Conservation (phyloP, 1,140 invertebrate genomes). For the Bombus terrestris region DNA sequence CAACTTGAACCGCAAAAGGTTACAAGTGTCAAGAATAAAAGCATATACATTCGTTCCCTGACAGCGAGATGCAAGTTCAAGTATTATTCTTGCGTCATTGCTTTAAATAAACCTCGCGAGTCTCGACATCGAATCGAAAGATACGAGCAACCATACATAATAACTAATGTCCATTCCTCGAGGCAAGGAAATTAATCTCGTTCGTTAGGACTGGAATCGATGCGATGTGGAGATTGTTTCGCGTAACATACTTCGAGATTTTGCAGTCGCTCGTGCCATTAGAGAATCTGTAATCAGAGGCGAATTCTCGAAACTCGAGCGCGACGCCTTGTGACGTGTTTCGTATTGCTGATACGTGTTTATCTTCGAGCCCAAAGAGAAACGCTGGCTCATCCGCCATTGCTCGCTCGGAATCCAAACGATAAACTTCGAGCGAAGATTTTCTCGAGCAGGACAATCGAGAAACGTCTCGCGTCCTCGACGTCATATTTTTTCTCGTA, state of each 20-base stretch:
- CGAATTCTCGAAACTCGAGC: neutral
- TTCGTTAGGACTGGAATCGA: neutral
- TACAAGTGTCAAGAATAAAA: neutral
- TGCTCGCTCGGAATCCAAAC: neutral
- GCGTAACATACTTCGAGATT: neutral
- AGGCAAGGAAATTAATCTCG: conserved; percentile 11
- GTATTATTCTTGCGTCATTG: conserved; percentile 5
- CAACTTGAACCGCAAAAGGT: neutral
- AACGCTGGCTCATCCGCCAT: neutral
- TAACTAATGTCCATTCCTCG: neutral
- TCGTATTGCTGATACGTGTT: neutral
- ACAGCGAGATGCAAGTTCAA: neutral
- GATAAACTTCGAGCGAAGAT: neutral
- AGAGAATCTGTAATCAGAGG: neutral
- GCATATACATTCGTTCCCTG: neutral
- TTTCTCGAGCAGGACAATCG: neutral
- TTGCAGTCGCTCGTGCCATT: neutral
- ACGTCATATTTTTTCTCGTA: neutral
- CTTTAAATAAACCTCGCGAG: neutral
- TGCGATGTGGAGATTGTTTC: neutral
- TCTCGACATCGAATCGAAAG: no score
- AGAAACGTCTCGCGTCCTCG: neutral
- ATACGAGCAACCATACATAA: neutral
- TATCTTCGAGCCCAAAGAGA: neutral
- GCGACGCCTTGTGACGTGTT: neutral